Base-by-base conservation (phyloP, 64 coral and sea anemone species). In the Hydrozoanthus tunicans region DNA sequence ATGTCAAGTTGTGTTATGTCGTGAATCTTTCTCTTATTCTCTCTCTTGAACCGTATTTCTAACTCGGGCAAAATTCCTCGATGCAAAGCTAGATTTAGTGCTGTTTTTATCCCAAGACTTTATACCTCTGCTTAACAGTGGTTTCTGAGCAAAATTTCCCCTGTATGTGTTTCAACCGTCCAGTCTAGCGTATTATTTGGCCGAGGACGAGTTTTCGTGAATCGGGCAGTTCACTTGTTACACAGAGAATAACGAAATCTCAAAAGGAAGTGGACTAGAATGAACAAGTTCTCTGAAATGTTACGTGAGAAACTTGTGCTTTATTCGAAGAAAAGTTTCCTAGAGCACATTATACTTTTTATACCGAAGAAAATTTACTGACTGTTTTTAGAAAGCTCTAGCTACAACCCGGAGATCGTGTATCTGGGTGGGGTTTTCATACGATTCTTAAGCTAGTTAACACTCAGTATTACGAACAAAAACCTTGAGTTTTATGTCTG, bases 311-410 rank as follows among this genome's bases (percentile, higher is more conserved):
- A 59, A 73, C 7, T 51, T 56, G 43, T 5, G 56, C 65, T 70
- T 5, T 73, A 58, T 15, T 43, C 54, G 53, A 59, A 15, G 69
- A 75, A 88, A 88, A 61, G 23, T 74, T 74, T 59, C 5, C 12
- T 59, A 73, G 25, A 73, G 43, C 32, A 56, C 56, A 8, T 74
- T 12, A 58, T 20, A 88, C 25, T 7, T 54, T 88, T 70, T 25
- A 74, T 88, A 58, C 68, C 70, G 84, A 88, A 88, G 69, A 74
- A 88, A 88, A 59, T 73, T 56, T 73, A 59, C 66, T 20, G 69
- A 88, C 25, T 74, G 84, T 83, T n/a, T 79, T 13, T 10, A 74
- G 9, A 43, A 43, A 43, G 32, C 15, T 11, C 23, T 59, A 14
- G 15, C 6, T 51, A n/a, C 84, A 88, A 88, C 84, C 84, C 73